Base-by-base conservation (phyloP, 2,888 invertebrate genomes). In the Argyra leucocephala region DNA sequence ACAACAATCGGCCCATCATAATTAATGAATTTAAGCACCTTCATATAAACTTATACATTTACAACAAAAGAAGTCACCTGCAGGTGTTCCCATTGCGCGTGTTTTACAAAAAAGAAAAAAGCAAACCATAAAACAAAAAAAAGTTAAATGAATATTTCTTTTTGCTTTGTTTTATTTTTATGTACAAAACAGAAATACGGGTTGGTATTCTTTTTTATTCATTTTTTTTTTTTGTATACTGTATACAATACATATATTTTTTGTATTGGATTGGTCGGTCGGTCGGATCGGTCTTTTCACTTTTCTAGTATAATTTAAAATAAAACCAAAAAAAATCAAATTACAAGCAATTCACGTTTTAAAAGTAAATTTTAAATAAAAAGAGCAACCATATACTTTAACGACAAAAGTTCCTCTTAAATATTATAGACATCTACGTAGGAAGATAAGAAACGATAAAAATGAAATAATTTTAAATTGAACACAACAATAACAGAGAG, bases 41-140 rank as follows among this genome's bases (percentile, higher is more conserved):
- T 18, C 2, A 48, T 48, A 18, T 48, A 15, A 48, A 48, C 48
- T 18, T 48, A 18, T 48, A 48, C 18, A 18, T 48, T 48, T 48
- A 48, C 18, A 18, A 48, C n/a, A 48, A 48, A 48, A 48, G 48
- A 48, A 48, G 48, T 48, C 48, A 48, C 48, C 48, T 48, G 48
- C 48, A 48, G 48, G 48, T 48, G 48, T 48, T 48, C 48, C 48
- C 48, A 48, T 18, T 15, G 48, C 48, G 48, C 48, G 48, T 48
- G 48, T 48, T 48, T 48, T 48, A 48, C n/a, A 48, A 18, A 9
- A 48, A 18, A 31, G 15, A 48, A 48, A 6, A 48, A 48, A 48
- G 2, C 1, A 48, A 48, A 48, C 15, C 5, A 15, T 48, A 48
- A n/a, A n/a, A 31, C 12, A 31, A 31, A 31, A 26, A 31, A 48